Percentiles rank a stretch among this genome's conserved stretches.
Evolutionary conservation across 1,140 invertebrate species (phyloP).

Genomic region (Hycleus cichorii): DNA sequence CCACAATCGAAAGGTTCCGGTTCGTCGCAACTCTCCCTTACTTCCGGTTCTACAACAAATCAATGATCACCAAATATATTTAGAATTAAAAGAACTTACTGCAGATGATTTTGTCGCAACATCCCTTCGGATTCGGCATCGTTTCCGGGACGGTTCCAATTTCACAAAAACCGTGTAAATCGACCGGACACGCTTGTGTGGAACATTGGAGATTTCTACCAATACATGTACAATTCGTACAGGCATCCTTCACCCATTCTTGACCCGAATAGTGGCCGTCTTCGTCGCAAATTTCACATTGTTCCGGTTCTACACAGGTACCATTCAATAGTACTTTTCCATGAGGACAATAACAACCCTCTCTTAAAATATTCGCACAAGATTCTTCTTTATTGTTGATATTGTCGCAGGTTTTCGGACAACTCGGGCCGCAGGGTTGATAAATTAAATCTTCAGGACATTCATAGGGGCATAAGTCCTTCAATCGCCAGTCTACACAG

Average conservation of each 20-base stretch:
- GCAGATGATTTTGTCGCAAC: constrained; percentile 63
- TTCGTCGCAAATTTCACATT: constrained; percentile 60
- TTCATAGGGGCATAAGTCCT: constrained; percentile 44
- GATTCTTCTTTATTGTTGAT: constrained; percentile 26
- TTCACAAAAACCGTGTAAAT: constrained; percentile 50
- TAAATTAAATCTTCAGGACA: constrained; percentile 57
- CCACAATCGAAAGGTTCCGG: constrained; percentile 60
- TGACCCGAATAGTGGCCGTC: constrained; percentile 46
- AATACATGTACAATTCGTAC: constrained; percentile 65
- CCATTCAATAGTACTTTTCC: constrained; percentile 42
- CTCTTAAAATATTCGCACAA: constrained; percentile 49
- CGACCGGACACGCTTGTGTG: constrained; percentile 48
- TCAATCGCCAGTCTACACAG: constrained; percentile 62
- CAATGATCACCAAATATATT: no score
- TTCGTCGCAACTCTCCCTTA: no score
- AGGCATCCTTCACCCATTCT: constrained; percentile 57
- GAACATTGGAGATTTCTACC: constrained; percentile 48
- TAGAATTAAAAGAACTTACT: constrained; percentile 39
- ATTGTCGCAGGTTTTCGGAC: constrained; percentile 62
- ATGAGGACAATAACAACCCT: constrained; percentile 76
- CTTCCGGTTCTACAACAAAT: no score
- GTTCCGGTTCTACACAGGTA: constrained; percentile 49
- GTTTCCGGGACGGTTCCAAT: constrained; percentile 41
- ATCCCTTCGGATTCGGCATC: constrained; percentile 48
- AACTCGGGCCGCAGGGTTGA: constrained; percentile 56